Percentiles rank a stretch among this genome's conserved stretches.
phyloP scores from a whole-genome alignment of 2,113 vertebrate species.

The Edolisoma coerulescens region DNA sequence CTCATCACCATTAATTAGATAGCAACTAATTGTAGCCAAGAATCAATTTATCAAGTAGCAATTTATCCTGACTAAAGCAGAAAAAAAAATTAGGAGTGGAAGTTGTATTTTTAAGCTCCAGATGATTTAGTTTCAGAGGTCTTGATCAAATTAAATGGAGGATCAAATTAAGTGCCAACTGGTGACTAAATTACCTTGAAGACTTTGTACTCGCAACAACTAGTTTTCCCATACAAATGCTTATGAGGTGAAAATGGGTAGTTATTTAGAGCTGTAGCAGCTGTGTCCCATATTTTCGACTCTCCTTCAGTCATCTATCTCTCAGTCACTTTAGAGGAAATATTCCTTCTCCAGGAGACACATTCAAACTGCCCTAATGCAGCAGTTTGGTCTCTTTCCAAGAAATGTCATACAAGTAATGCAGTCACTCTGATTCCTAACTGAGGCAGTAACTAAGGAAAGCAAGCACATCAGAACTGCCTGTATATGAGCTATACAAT shows the following conservation, averaged over 20 bases:
- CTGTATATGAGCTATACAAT: background rate
- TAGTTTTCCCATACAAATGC: constrained; percentile 16
- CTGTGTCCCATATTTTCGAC: constrained; percentile 30
- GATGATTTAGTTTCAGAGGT: constrained; percentile 42
- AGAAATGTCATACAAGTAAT: background rate
- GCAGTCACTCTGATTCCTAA: background rate
- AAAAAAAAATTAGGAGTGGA: background rate
- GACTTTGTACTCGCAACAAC: background rate
- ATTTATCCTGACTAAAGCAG: constrained; percentile 21
- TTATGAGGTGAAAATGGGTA: constrained; percentile 11
- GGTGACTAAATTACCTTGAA: constrained; percentile 26
- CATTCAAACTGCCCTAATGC: background rate
- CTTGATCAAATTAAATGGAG: constrained; percentile 53
- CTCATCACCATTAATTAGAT: constrained; percentile 20
- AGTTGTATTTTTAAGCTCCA: constrained; percentile 5
- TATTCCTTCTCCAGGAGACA: background rate
- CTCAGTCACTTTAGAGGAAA: background rate
- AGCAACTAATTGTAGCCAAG: background rate
- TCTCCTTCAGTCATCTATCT: background rate
- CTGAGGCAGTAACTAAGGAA: background rate
- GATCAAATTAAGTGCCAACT: constrained; percentile 50
- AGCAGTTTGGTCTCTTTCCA: background rate
- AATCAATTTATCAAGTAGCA: constrained; percentile 26
- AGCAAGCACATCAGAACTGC: background rate
- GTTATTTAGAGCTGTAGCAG: constrained; percentile 19